Evolutionary conservation across 2,113 vertebrate species (phyloP), one percentile per base, ranked within the genome.

Genomic region (Tretioscincus oriximinensis): DNA sequence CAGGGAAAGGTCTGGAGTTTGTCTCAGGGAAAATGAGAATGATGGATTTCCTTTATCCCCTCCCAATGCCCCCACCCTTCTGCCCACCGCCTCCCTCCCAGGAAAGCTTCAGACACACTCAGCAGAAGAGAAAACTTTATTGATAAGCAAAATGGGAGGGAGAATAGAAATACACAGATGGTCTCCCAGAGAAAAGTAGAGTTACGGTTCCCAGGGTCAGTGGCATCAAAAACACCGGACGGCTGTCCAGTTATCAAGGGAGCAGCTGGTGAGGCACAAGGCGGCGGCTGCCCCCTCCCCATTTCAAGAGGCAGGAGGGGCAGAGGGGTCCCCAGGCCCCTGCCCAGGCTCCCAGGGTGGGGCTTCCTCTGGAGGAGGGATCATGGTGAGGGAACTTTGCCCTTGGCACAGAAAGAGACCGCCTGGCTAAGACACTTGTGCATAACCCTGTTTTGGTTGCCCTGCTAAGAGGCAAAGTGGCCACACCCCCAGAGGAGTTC

Each of bases 111-210:
- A 26, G 87, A 60, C 47, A 81, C 5, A 7, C 68, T 68, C 11
- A 72, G 24, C 73, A 90, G 88, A 88, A 81, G 84, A 86, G 21
- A 87, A 89, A 84, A 9, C 5, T 92, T 91, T 90, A 90, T 81
- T 91, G 84, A 51, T 87, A 80, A 28, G 24, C 74, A 84, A 45
- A n/a, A 68, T 0, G 2, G 68, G 78, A 74, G 77, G 67, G 84
- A 51, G 76, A 85, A 87, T 84, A 92, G 87, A 91, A 61, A 86
- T 72, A 89, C 68, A 77, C 70, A 87, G 85, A 84, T 45, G 22
- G 54, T 6, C 80, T 83, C 80, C 73, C 84, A 66, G 70, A 28
- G 0, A 49, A 89, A 70, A 81, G 87, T 88, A 82, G 24, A 89
- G 81, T 51, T 29, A 85, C 22, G 83, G 72, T 81, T 88, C 49